These are phyloP conservation scores for Microplitis demolitor DNA, from an alignment of 1,140 invertebrate species.

Conservation along the genomic window DNA sequence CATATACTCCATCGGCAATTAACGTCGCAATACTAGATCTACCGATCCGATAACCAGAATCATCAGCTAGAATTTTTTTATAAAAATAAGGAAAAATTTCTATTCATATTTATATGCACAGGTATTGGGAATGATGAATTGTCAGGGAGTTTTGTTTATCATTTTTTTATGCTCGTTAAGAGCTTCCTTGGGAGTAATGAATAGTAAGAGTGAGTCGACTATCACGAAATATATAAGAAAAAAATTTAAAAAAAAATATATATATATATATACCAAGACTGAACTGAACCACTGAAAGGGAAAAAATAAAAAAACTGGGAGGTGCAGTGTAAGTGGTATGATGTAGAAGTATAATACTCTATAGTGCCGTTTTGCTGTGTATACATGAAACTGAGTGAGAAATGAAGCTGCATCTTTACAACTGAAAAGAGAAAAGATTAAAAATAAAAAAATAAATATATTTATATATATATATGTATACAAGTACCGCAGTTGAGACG, in stretches of 20 bases:
- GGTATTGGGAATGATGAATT: too few species aligned
- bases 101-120: not conserved
- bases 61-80: too few species aligned
- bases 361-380: not conserved
- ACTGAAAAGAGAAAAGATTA: constrained; percentile 12
- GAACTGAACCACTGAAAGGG: constrained; percentile 14
- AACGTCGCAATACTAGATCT: too few species aligned
- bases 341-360: not conserved
- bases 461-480: not conserved
- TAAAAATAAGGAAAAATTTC: too few species aligned
- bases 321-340: not conserved
- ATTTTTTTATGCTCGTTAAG: constrained; percentile 2
- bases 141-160: too few species aligned
- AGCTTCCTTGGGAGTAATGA: not conserved
- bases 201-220: not conserved
- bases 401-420: not conserved
- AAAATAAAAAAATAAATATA: not conserved
- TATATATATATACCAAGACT: not conserved
- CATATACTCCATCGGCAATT: too few species aligned
- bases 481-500: not conserved
- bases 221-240: not conserved
- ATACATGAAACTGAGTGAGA: too few species aligned
- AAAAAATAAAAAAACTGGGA: not conserved
- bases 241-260: not conserved
- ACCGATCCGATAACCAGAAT: too few species aligned